A percentile compares a stretch with the other conserved stretches of the same genome.
phyloP scores from a whole-genome alignment of 2,113 vertebrate species.

The Odocoileus virginianus region DNA sequence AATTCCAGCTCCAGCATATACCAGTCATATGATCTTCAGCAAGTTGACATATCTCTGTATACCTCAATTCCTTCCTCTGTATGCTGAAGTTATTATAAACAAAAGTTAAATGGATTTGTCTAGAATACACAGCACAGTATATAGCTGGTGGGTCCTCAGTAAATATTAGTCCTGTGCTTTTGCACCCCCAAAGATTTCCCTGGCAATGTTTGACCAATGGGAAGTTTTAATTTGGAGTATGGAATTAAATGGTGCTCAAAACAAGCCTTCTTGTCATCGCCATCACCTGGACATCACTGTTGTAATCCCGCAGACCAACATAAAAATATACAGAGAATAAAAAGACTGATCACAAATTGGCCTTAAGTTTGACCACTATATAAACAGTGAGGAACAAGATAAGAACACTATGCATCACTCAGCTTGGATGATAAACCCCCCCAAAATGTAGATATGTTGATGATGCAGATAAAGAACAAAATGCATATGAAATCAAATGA shows the following conservation, averaged over 20 bases:
- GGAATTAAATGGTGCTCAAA: background rate
- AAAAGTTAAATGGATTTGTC: background rate
- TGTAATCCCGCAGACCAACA: background rate
- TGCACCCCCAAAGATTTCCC: background rate
- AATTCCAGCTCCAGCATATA: background rate
- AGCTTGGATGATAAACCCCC: background rate
- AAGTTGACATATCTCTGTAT: background rate
- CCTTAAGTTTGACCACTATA: background rate
- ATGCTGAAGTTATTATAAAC: background rate
- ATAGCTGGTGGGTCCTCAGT: background rate
- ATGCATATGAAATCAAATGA: background rate
- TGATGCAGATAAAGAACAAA: background rate
- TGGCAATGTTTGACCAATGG: background rate
- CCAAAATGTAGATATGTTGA: accelerated
- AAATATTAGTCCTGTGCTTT: background rate
- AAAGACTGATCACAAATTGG: background rate
- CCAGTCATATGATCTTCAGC: background rate
- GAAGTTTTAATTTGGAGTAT: background rate
- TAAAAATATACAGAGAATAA: background rate
- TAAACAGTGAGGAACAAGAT: background rate
- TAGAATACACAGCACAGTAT: background rate
- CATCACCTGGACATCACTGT: background rate
- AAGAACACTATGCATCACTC: background rate
- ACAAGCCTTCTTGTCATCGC: background rate
- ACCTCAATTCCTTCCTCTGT: background rate